Base-by-base conservation (phyloP, 1,140 invertebrate genomes). In the Acromyrmex echinatior region DNA sequence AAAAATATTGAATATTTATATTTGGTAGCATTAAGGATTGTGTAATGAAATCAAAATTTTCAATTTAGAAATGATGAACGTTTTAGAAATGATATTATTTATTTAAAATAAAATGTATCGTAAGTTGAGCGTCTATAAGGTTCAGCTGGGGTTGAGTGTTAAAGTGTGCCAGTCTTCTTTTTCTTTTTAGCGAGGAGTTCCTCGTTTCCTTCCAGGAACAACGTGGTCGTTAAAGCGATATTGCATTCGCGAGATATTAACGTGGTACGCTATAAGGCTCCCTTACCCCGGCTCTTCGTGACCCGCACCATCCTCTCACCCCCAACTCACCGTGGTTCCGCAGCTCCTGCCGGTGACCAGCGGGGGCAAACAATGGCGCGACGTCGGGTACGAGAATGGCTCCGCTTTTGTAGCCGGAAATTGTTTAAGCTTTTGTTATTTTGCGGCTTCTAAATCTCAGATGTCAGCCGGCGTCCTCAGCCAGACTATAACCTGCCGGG, bases 401-500 rank as follows among this genome's bases (percentile, higher is more conserved):
- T 62, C 60, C 63, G 90, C 92, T 93, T 93, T 91, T 93, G 91
- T 93, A 85, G 71, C 78, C 91, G 91, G 90, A 92, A 93, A 94
- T 93, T 93, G 92, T 93, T 93, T 92, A 88, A 93, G 92, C 92
- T 92, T 93, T 94, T 93, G 92, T 93, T 91, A 93, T 94, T 93
- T 93, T 93, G 91, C 85, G 93, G 93, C 92, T 93, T 93, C 92
- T 90, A 92, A 93, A 93, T 94, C 92, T 93, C 92, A 93, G 92
- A 92, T 90, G 90, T 93, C 92, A 92, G 81, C 31, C 58, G 35
- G 31, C 84, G 63, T 86, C 84, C 88, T 63, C 62, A 56, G 49
- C 25, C 31, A 25, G 63, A 28, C 39, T 51, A 25, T 71, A 51
- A 28, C 51, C 31, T 39, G 28, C 45, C 74, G 73, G 45, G 77